A percentile compares a stretch with the other conserved stretches of the same genome.
phyloP scores from a whole-genome alignment of 1,140 invertebrate species.

The Chironomus tepperi region DNA sequence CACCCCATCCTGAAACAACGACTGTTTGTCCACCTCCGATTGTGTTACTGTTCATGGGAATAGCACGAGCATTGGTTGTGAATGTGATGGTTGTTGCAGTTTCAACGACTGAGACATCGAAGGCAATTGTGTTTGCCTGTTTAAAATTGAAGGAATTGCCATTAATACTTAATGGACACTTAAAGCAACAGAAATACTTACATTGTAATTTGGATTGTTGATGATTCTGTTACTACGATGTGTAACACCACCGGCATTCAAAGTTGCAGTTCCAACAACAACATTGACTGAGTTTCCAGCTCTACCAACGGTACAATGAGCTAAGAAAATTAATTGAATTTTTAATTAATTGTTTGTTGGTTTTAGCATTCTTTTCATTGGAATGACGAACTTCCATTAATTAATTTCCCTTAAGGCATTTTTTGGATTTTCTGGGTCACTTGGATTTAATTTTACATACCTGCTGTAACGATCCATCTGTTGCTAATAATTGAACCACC shows the following conservation, averaged over 20 bases:
- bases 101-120: constrained; percentile 41
- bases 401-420: no score
- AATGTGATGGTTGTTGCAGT: constrained; percentile 35
- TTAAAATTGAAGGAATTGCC: constrained; percentile 36
- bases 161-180: constrained; percentile 30
- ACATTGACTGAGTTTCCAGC: constrained; percentile 35
- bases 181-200: constrained; percentile 35
- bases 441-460: no score
- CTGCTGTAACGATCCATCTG: constrained; percentile 40
- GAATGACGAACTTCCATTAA: no score
- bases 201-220: constrained; percentile 43
- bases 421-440: no score
- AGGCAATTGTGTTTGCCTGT: constrained; percentile 30
- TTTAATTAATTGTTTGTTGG: no score
- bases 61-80: constrained; percentile 35
- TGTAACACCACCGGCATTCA: constrained; percentile 41
- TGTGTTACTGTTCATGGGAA: constrained; percentile 33
- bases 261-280: constrained; percentile 44
- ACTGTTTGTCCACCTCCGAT: constrained; percentile 36
- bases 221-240: constrained; percentile 41
- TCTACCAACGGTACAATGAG: constrained; percentile 40
- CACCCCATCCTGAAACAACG: constrained; percentile 43
- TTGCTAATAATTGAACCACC: constrained; percentile 41
- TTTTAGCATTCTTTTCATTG: no score
- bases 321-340: constrained; percentile 25